Base-by-base conservation (phyloP, 1,140 invertebrate genomes). In the Notospermus geniculatus region DNA sequence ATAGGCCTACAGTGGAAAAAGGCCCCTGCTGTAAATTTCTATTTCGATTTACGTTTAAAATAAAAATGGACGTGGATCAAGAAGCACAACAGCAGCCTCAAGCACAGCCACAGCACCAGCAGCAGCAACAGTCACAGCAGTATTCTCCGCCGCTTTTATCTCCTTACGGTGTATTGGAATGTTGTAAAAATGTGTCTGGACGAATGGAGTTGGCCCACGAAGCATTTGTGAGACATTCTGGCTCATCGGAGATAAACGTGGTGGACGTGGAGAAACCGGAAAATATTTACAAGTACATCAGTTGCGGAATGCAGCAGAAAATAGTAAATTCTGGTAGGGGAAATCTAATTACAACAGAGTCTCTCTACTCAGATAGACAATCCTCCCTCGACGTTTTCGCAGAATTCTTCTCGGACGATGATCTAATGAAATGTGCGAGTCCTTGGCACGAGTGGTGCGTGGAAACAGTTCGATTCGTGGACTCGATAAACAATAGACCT, bases 1-100 rank as follows among this genome's bases (percentile, higher is more conserved):
- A 50, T 50, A 50, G 46, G 46, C n/a, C 4, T 50, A 7, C 19
- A 50, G 46, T 50, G 46, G 46, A 50, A 50, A 50, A 50, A 50
- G 46, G 46, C 46, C 46, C 46, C 46, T 7, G 46, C 46, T 5
- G 46, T 50, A n/a, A 50, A 50, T 50, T 50, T 50, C 25, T 36
- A 36, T 36, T 36, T 36, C 32, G 32, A 36, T 36, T 36, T 15
- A 4, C 15, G 32, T 36, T 36, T 36, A 36, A 15, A 7, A 7
- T 15, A 50, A 50, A 43, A 43, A 43, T 50, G 46, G 25, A 50
- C 46, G 46, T 50, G 19, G 11, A 43, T 13, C 39, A 11, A 19
- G 11, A 43, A 43, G 11, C 39, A 13, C 39, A 43, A 19, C 11
- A 11, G 11, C 46, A 19, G n/a, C 46, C 46, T 50, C 5, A 5